A percentile compares a stretch with the other conserved stretches of the same genome.
Conservation (phyloP, 2,113 vertebrate species). For the Amphilophus citrinellus region DNA sequence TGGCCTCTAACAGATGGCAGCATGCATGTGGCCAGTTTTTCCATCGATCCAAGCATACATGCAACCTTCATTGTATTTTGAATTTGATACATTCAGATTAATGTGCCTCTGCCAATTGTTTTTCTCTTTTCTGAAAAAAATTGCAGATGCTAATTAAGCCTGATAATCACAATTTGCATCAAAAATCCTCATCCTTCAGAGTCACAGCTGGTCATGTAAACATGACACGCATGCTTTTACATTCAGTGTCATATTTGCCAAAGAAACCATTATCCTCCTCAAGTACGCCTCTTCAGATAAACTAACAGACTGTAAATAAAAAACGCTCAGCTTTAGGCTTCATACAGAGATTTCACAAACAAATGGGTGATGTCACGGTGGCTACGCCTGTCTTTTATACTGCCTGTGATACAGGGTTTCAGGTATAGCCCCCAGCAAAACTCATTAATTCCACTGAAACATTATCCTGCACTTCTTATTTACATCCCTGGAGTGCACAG, state of each 20-base stretch:
- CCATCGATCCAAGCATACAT: not conserved
- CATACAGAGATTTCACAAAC: not conserved
- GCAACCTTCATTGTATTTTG: not conserved
- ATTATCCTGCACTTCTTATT: too few species aligned
- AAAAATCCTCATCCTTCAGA: conserved; percentile 9
- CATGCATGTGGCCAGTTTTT: not conserved
- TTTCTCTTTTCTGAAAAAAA: not conserved
- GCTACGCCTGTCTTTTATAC: not conserved
- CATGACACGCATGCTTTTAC: not conserved
- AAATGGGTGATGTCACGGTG: not conserved
- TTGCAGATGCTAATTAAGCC: not conserved
- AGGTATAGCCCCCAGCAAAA: not conserved
- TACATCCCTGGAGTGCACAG: not conserved
- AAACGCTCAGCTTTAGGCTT: not conserved
- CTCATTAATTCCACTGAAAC: too few species aligned
- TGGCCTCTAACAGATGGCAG: not conserved
- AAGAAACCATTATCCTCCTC: not conserved
- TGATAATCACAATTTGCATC: not conserved
- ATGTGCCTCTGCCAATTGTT: accelerated
- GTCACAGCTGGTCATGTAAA: not conserved
- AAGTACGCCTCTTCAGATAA: not conserved
- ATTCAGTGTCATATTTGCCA: not conserved
- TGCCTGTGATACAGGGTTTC: not conserved
- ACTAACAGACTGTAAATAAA: not conserved
- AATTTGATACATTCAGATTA: not conserved